Conservation (phyloP, 2,888 invertebrate genomes). For the Tetragonula carbonaria region DNA sequence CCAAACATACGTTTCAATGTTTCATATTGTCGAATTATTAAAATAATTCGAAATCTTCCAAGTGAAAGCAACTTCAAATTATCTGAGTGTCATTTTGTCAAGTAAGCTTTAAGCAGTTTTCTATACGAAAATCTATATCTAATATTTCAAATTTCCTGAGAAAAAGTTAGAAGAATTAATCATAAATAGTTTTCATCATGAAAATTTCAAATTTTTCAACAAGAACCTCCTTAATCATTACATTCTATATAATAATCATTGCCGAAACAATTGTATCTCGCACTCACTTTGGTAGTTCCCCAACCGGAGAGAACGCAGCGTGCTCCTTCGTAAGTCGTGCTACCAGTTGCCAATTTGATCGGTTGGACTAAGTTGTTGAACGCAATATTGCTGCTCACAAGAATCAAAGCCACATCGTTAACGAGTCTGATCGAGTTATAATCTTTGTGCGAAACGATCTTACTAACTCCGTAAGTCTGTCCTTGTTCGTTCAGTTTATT, state of each 20-base stretch:
- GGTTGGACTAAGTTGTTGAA: constrained; percentile 70
- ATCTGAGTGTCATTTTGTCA: neutral
- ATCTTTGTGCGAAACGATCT: constrained; percentile 43
- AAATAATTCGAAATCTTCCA: too few species aligned
- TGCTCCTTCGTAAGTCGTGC: constrained; percentile 48
- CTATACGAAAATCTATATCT: neutral
- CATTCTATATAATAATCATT: neutral
- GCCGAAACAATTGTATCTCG: neutral
- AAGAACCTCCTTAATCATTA: neutral
- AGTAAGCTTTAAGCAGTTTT: neutral
- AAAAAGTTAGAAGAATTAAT: too few species aligned
- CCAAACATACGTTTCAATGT: neutral
- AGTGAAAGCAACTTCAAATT: too few species aligned
- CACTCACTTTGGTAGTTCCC: constrained; percentile 71
- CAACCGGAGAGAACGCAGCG: constrained; percentile 73
- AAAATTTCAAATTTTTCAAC: neutral
- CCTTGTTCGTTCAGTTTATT: constrained; percentile 39
- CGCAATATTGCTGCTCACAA: constrained; percentile 63
- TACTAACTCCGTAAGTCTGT: constrained; percentile 33
- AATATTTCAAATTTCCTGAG: neutral
- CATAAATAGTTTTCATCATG: too few species aligned
- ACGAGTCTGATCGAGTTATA: constrained; percentile 35
- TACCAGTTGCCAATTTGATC: constrained; percentile 62
- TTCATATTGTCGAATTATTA: neutral
- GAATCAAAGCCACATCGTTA: constrained; percentile 76